Percentiles rank a stretch among this genome's conserved stretches.
phyloP scores from a whole-genome alignment of 2,888 invertebrate species.

The Brassicogethes aeneus region DNA sequence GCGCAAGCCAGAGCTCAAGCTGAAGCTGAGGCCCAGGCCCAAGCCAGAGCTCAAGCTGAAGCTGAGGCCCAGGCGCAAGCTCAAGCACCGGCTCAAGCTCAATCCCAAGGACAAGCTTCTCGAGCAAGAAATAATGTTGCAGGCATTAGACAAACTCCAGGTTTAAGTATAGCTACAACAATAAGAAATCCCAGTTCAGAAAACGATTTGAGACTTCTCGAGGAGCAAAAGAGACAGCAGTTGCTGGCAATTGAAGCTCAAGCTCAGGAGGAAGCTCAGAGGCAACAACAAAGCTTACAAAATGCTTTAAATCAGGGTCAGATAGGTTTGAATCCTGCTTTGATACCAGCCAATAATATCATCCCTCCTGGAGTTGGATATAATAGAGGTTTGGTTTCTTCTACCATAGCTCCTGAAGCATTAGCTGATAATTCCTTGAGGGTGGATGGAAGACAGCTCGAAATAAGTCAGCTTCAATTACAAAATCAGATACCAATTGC shows the following conservation, averaged over 20 bases:
- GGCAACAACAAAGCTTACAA: conserved; percentile 1
- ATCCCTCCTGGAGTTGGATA: conserved; percentile 17
- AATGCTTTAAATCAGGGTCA: conserved; percentile 6
- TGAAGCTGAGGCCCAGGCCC: not conserved
- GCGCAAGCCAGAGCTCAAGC: not conserved
- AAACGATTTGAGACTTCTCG: not conserved
- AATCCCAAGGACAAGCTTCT: not conserved
- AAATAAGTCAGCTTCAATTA: not conserved
- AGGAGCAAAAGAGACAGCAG: not conserved
- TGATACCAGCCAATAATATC: conserved; percentile 15
- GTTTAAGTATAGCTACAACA: not conserved
- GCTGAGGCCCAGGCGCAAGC: not conserved
- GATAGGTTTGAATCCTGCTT: conserved; percentile 9
- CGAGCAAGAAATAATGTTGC: not conserved
- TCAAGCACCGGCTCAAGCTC: not conserved
- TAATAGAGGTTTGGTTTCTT: conserved; percentile 6
- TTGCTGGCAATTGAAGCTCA: not conserved
- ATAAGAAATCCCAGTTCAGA: not conserved
- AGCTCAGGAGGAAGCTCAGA: not conserved
- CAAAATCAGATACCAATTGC: not conserved
- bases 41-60: not conserved
- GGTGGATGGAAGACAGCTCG: not conserved
- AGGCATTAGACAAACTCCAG: not conserved
- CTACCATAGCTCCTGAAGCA: conserved; percentile 8
- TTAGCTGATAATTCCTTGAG: not conserved